phyloP scores from a whole-genome alignment of 2,888 invertebrate genomes.

The Morpho deidamia region DNA sequence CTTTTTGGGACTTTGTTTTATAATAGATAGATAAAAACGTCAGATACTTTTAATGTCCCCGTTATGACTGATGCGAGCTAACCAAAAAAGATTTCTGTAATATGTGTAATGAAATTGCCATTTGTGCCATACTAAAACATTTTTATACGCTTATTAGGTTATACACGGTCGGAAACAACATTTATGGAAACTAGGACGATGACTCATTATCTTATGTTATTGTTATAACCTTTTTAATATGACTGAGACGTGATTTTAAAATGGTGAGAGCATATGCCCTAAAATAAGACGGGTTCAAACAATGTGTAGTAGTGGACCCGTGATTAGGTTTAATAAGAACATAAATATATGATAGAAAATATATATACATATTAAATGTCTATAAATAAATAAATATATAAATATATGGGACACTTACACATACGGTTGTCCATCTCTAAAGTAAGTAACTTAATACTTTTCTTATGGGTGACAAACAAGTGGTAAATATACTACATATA shows the following conservation, averaged over 20 bases:
- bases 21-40: slow-evolving; percentile 12
- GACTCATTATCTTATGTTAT: slow-evolving; percentile 4
- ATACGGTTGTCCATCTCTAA: no score
- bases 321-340: no score
- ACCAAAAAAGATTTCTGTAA: slow-evolving; percentile 16
- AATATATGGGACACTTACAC: no score
- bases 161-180: slow-evolving; percentile 7
- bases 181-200: slow-evolving; percentile 13
- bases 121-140: slow-evolving; percentile 12
- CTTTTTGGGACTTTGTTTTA: slow-evolving; percentile 1
- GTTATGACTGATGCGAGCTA: slow-evolving; percentile 13
- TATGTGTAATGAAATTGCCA: slow-evolving; percentile 16
- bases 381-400: no score
- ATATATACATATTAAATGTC: no score
- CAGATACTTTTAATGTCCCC: slow-evolving; percentile 10
- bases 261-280: no score
- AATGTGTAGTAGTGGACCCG: no score
- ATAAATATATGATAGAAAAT: no score
- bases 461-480: no score
- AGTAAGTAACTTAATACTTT: no score
- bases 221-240: slow-evolving; percentile 3
- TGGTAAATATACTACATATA: no score
- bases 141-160: slow-evolving; percentile 18
- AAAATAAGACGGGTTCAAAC: no score
- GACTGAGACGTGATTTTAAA: background rate